These are phyloP conservation scores for Paradisaea rubra DNA, from an alignment of 2,113 vertebrate species.

Conservation along the genomic window DNA sequence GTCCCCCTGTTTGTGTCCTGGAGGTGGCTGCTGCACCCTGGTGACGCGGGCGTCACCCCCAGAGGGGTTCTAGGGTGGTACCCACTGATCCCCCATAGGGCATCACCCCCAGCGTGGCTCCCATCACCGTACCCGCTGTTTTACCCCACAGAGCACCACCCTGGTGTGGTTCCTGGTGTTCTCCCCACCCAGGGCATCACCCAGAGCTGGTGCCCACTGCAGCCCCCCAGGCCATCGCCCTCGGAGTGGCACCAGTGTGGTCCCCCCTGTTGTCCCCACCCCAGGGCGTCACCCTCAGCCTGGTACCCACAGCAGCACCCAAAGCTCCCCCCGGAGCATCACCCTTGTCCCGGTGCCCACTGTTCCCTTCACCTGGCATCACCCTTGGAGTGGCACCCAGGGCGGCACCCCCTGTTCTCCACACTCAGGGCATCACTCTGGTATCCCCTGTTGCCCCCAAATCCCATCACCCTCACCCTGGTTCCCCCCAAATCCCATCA, in stretches of 20 bases:
- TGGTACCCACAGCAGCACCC: not conserved
- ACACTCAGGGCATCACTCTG: not conserved
- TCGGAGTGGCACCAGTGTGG: too few species aligned
- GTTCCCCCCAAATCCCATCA: too few species aligned
- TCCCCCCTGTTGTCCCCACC: too few species aligned
- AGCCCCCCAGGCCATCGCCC: not conserved
- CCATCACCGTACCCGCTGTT: not conserved
- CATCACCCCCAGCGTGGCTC: not conserved
- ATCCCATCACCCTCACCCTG: too few species aligned
- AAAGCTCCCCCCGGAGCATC: not conserved
- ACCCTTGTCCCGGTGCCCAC: not conserved
- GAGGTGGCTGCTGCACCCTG: not conserved
- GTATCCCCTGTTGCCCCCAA: too few species aligned
- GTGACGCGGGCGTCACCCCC: accelerated
- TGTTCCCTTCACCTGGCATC: not conserved
- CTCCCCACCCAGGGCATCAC: not conserved
- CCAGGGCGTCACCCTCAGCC: too few species aligned
- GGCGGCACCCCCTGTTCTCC: not conserved
- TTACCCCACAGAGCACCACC: not conserved
- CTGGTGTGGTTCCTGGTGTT: not conserved
- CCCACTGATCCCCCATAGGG: not conserved
- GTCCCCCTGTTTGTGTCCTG: not conserved
- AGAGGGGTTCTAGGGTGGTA: not conserved
- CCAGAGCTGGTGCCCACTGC: not conserved
- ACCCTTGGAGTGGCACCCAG: not conserved